Evolutionary conservation across 2,888 invertebrate genomes (phyloP).

Genomic region (Linyphia triangularis): DNA sequence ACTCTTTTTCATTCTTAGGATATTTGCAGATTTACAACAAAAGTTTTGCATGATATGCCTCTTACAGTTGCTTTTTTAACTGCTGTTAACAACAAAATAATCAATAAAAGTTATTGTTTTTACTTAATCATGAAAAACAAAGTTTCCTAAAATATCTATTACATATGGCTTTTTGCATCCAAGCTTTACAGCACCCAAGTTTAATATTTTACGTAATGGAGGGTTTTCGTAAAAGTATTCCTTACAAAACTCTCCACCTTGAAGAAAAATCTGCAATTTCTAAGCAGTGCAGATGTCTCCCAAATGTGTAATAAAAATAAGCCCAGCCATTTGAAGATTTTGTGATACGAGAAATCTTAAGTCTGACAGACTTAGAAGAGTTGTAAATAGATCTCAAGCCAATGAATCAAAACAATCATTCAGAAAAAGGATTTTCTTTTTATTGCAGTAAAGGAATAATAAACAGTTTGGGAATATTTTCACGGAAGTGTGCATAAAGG

Average conservation of each 20-base stretch:
- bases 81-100: too few species aligned
- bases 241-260: not conserved
- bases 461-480: slow-evolving; percentile 3
- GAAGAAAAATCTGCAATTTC: slow-evolving; percentile 7
- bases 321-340: not conserved
- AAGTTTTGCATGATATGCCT: too few species aligned
- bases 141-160: too few species aligned
- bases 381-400: slow-evolving; percentile 1
- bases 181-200: not conserved
- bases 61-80: too few species aligned
- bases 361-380: not conserved
- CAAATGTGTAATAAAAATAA: slow-evolving; percentile 39
- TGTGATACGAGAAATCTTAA: not conserved
- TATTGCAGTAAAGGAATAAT: not conserved
- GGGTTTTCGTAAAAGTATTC: not conserved
- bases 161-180: too few species aligned
- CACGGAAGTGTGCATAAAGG: too few species aligned
- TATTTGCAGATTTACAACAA: too few species aligned
- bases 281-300: slow-evolving; percentile 41
- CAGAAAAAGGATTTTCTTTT: not conserved
- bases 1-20: too few species aligned
- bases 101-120: too few species aligned
- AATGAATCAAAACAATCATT: not conserved
- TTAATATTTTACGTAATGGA: not conserved
- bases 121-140: too few species aligned